Evolutionary conservation across 1,140 invertebrate genomes (phyloP).

Genomic region (Elysia chlorotica): DNA sequence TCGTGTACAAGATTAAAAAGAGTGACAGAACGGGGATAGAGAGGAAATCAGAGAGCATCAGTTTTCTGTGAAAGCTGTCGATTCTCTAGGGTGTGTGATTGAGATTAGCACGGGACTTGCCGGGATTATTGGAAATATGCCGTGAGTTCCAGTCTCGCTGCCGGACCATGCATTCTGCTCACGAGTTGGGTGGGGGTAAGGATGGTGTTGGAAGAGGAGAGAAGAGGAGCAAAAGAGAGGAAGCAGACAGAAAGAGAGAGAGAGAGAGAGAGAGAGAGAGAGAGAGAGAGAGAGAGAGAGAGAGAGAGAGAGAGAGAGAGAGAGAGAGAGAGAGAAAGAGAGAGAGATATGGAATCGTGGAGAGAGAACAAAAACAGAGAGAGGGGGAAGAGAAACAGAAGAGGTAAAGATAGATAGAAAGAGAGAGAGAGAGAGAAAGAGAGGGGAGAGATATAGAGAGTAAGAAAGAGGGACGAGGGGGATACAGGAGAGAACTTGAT

Average conservation of each 20-base stretch:
- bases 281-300: not conserved
- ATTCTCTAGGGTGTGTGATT: too few relatives aligned
- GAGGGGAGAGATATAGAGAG: conserved; percentile 6
- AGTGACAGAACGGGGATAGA: too few relatives aligned
- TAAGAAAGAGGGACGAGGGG: not conserved
- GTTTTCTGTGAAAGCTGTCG: too few relatives aligned
- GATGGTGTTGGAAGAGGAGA: too few relatives aligned
- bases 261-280: not conserved
- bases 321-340: not conserved
- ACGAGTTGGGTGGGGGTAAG: too few relatives aligned
- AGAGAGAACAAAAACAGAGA: not conserved
- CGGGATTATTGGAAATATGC: too few relatives aligned
- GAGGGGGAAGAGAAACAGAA: not conserved
- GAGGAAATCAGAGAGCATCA: too few relatives aligned
- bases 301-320: not conserved
- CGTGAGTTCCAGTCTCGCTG: too few relatives aligned
- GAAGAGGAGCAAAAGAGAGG: not conserved
- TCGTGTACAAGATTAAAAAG: too few relatives aligned
- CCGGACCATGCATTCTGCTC: too few relatives aligned
- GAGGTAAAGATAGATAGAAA: not conserved
- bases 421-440: conserved; percentile 1
- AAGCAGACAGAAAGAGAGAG: not conserved
- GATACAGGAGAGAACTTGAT: not conserved
- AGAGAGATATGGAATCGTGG: not conserved
- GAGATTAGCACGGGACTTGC: too few relatives aligned